A percentile compares a stretch with the other conserved stretches of the same genome.
Conservation (phyloP, 2,797 vertebrate genomes). For the Liasis olivaceus region DNA sequence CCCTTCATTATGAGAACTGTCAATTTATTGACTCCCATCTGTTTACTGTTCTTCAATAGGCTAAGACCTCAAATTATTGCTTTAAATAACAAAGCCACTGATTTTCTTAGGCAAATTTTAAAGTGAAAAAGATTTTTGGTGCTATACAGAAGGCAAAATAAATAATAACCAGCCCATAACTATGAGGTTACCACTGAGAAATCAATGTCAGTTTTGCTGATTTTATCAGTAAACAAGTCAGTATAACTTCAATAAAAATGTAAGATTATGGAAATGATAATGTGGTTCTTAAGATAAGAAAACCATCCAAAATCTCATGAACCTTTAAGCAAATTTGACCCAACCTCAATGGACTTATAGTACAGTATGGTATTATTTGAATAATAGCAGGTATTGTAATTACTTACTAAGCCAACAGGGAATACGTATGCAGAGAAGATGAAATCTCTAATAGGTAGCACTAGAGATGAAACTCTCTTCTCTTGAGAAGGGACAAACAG, state of each 20-base stretch:
- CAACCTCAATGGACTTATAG: neutral
- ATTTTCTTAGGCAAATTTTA: neutral
- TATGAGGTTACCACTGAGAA: neutral
- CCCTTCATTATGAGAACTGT: neutral
- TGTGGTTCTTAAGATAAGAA: neutral
- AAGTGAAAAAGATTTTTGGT: neutral
- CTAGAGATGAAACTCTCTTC: neutral
- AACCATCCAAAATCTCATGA: neutral
- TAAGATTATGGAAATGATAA: neutral
- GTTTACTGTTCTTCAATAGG: neutral
- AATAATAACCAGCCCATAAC: neutral
- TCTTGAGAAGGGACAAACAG: conserved; percentile 28
- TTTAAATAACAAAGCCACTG: neutral
- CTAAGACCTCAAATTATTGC: neutral
- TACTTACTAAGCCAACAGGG: conserved; percentile 64
- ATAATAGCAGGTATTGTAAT: neutral
- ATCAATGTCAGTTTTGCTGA: neutral
- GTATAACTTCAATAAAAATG: neutral
- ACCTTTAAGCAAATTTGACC: conserved; percentile 10
- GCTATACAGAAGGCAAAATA: neutral
- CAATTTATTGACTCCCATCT: neutral
- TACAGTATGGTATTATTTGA: neutral
- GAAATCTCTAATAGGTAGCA: conserved; percentile 40
- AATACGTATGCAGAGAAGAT: conserved; percentile 58
- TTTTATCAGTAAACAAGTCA: neutral